Percentiles rank a stretch among this genome's conserved stretches.
Conservation (phyloP, 2,888 invertebrate species). For the Calliopum simillimum region DNA sequence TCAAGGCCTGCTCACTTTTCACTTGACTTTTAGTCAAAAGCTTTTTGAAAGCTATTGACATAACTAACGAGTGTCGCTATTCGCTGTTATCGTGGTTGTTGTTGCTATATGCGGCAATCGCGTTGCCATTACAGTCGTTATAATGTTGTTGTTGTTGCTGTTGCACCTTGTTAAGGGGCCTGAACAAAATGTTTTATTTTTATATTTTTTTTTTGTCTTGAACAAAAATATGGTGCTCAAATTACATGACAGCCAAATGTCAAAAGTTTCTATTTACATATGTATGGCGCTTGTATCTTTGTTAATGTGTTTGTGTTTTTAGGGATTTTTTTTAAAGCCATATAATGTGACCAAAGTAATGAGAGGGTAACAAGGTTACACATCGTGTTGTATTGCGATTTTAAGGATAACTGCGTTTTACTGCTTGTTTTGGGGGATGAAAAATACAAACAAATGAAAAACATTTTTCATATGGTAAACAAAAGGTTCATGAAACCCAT, state of each 20-base stretch:
- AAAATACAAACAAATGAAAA: too few species aligned
- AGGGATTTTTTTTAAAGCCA: background rate
- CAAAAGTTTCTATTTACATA: slow-evolving; percentile 15
- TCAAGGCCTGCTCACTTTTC: too few species aligned
- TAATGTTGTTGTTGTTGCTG: background rate
- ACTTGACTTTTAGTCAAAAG: too few species aligned
- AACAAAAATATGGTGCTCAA: slow-evolving; percentile 4
- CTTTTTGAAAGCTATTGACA: background rate
- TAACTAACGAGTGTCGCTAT: slow-evolving; percentile 17
- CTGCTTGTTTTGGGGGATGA: too few species aligned
- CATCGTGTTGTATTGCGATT: too few species aligned
- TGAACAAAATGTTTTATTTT: background rate
- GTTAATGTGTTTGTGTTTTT: slow-evolving; percentile 30
- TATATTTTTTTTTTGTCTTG: background rate
- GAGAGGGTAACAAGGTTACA: slow-evolving; percentile 33
- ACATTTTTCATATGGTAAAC: too few species aligned
- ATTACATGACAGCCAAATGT: slow-evolving; percentile 29
- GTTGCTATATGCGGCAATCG: slow-evolving; percentile 2
- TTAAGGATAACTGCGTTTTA: too few species aligned
- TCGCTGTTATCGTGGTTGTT: background rate
- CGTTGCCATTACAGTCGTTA: background rate
- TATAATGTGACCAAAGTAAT: slow-evolving; percentile 27
- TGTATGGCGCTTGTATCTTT: background rate
- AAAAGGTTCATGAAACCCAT: too few species aligned
- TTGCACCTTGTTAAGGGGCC: background rate